Evolutionary conservation across 1,140 invertebrate genomes (phyloP), one percentile per base, ranked within the genome.

Genomic region (Pectinophora gossypiella): DNA sequence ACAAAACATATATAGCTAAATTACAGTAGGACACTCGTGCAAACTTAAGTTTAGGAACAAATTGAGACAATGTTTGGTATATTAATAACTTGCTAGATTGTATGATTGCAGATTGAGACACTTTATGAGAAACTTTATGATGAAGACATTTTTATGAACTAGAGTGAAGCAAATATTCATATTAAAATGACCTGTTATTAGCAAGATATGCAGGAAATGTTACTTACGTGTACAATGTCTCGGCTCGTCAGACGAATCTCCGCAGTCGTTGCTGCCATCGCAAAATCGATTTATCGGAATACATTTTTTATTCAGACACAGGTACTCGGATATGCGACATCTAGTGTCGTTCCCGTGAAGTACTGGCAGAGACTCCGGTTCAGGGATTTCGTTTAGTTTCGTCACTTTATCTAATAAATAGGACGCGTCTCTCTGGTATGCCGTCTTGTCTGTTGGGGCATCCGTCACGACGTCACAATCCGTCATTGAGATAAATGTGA

Each of bases 211-310:
- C n/a, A n/a, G n/a, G n/a, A n/a, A n/a, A n/a, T 12, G 36, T 6
- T 64, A 94, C 95, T 95, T 84, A 97, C 95, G 94, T 80, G 95
- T 94, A 75, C 95, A 97, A 76, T 93, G 93, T 65, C 94, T 89
- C 20, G 94, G 92, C 76, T 97, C 95, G 79, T 97, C 95, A 35
- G 92, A 94, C 21, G 91, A 91, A 75, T 97, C 95, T 0, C 94
- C 94, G 68, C 95, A 97, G 74, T 97, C 94, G 81, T 96, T 93
- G 54, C 91, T 89, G 59, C 93, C 92, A 78, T 97, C 94, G 87
- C 95, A 97, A 81, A 92, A 95, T 72, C 93, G 91, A 85, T 94
- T 95, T 47, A 94, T 89, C 48, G 93, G 91, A 54, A 96, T 89
- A 87, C 95, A 97, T 63, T 90, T 91, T 49, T 92, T 93, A 86